phyloP scores from a whole-genome alignment of 2,888 invertebrate species.

The Proisotoma minuta region DNA sequence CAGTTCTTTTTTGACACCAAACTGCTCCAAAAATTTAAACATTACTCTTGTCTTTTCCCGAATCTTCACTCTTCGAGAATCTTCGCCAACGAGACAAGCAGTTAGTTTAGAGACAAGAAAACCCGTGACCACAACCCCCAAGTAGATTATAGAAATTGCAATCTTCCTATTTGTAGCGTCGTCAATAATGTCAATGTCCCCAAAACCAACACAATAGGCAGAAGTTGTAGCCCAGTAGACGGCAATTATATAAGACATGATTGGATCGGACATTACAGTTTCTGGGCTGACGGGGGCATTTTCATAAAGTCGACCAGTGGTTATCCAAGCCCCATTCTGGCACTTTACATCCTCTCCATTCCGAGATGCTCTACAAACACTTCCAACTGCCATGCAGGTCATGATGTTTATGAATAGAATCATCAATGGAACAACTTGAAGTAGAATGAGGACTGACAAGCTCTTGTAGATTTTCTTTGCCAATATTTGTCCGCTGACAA shows the following conservation, averaged over 20 bases:
- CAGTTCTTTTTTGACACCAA: conserved; percentile 23
- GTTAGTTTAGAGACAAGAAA: conserved; percentile 33
- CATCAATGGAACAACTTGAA: conserved; percentile 42
- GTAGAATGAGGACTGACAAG: conserved; percentile 36
- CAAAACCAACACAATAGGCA: conserved; percentile 36
- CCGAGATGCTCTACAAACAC: conserved; percentile 25
- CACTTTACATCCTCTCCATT: conserved; percentile 21
- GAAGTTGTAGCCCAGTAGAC: conserved; percentile 39
- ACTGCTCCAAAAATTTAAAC: conserved; percentile 32
- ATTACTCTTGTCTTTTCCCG: conserved; percentile 38
- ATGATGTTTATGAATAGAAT: conserved; percentile 33
- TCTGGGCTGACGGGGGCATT: not conserved
- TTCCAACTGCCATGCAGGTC: conserved; percentile 26
- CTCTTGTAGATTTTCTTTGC: conserved; percentile 35
- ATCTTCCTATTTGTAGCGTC: conserved; percentile 23
- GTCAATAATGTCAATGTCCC: conserved; percentile 29
- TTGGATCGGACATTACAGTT: conserved; percentile 13
- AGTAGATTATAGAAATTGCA: conserved; percentile 27
- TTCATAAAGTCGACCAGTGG: conserved; percentile 25
- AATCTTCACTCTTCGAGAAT: conserved; percentile 33
- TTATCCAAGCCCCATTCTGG: conserved; percentile 34
- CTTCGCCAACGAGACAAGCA: conserved; percentile 40
- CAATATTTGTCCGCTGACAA: conserved; percentile 26
- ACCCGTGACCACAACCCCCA: conserved; percentile 22
- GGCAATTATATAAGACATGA: conserved; percentile 27